Evolutionary conservation across 2,797 vertebrate genomes (phyloP).

Genomic region (Philypnodon macrostomus): DNA sequence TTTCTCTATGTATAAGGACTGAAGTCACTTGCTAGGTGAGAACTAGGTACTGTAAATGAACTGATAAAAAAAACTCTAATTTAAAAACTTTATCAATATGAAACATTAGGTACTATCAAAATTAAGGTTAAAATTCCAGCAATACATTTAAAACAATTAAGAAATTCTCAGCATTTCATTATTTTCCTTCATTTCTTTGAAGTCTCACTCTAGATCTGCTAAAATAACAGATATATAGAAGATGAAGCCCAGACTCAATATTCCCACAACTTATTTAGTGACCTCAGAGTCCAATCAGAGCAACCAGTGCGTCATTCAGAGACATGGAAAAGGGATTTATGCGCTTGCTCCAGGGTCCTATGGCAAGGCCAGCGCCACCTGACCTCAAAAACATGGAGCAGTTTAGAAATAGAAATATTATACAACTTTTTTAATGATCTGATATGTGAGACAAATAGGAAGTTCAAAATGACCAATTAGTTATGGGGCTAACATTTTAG

Average conservation of each 20-base stretch:
- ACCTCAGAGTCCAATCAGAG: slow-evolving; percentile 24
- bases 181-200: neutral
- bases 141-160: too few species aligned
- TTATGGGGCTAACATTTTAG: too few species aligned
- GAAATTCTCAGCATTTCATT: too few species aligned
- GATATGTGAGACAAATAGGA: neutral
- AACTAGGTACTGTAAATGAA: too few species aligned
- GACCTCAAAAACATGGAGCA: slow-evolving; percentile 1
- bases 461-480: too few species aligned
- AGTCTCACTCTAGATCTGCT: slow-evolving; percentile 10
- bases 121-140: too few species aligned
- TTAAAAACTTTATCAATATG: too few species aligned
- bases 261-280: slow-evolving; percentile 40
- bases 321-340: slow-evolving; percentile 16
- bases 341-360: slow-evolving; percentile 5
- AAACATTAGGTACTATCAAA: too few species aligned
- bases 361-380: slow-evolving; percentile 2
- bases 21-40: too few species aligned
- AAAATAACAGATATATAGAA: slow-evolving; percentile 14
- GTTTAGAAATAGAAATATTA: neutral
- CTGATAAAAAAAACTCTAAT: too few species aligned
- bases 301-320: slow-evolving; percentile 29
- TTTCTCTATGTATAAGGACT: too few species aligned
- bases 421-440: neutral
- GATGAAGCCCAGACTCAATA: neutral